Conservation (phyloP, 2,797 vertebrate species). For the Crossoptilon crossoptilon region DNA sequence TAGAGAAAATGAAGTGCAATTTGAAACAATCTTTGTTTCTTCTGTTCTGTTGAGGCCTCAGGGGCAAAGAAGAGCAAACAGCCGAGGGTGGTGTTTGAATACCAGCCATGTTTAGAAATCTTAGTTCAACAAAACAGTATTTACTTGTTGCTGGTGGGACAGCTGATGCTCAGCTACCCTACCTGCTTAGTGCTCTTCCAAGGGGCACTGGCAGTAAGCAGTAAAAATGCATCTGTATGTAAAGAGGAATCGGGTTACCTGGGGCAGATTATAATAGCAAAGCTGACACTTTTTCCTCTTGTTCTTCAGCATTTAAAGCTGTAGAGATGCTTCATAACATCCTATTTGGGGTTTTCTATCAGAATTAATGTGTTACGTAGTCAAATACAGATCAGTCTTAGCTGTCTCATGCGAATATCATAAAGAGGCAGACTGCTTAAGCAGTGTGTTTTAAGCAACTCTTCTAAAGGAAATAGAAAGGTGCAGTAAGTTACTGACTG, state of each 20-base stretch:
- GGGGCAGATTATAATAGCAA: background rate
- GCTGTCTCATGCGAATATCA: background rate
- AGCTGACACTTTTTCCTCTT: background rate
- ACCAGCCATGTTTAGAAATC: background rate
- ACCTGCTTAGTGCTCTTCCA: background rate
- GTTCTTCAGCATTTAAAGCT: background rate
- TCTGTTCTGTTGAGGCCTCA: background rate
- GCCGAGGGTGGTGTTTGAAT: background rate
- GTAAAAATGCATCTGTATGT: background rate
- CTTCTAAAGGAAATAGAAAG: background rate
- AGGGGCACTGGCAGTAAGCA: background rate
- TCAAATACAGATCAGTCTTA: background rate
- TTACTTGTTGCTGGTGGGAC: background rate
- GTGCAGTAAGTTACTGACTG: background rate
- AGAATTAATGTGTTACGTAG: background rate
- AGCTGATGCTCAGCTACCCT: background rate
- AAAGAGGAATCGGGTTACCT: background rate
- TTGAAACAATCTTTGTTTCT: background rate
- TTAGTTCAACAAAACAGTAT: background rate
- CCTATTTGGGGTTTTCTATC: background rate
- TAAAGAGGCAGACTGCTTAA: background rate
- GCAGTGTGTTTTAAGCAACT: background rate
- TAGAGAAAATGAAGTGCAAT: background rate
- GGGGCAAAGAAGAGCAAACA: conserved; percentile 21
- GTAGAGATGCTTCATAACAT: background rate